phyloP scores from a whole-genome alignment of 2,888 invertebrate species.

The Himalopsyche kuldschensis region DNA sequence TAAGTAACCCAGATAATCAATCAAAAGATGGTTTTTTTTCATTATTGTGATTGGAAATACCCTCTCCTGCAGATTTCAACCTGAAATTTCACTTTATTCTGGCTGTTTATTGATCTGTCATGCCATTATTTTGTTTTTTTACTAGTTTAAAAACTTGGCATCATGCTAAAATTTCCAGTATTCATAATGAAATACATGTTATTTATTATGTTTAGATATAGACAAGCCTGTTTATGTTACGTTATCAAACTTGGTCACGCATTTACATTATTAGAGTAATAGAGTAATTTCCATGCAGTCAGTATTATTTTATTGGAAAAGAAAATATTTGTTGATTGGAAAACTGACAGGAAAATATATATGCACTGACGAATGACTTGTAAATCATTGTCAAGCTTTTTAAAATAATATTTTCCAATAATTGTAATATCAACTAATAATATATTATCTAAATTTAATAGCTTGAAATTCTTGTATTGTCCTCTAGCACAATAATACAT shows the following conservation, averaged over 20 bases:
- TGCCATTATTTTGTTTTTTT: background rate
- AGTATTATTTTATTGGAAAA: background rate
- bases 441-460: no score
- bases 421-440: no score
- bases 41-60: no score
- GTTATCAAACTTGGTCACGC: background rate
- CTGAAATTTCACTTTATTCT: background rate
- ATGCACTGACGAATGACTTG: background rate
- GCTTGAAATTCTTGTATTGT: background rate
- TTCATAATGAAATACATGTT: background rate
- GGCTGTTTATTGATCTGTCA: background rate
- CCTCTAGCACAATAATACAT: background rate
- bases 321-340: background rate
- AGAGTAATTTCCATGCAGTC: background rate
- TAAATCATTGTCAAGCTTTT: background rate
- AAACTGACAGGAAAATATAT: background rate
- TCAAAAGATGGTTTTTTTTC: no score
- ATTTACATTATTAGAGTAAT: background rate
- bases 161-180: background rate
- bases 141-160: background rate
- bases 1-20: no score
- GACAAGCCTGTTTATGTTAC: background rate
- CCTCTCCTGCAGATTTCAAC: no score
- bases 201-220: background rate
- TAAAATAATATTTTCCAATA: no score